Base-by-base conservation (phyloP, 2,113 vertebrate genomes). In the Sinocyclocheilus anshuiensis region DNA sequence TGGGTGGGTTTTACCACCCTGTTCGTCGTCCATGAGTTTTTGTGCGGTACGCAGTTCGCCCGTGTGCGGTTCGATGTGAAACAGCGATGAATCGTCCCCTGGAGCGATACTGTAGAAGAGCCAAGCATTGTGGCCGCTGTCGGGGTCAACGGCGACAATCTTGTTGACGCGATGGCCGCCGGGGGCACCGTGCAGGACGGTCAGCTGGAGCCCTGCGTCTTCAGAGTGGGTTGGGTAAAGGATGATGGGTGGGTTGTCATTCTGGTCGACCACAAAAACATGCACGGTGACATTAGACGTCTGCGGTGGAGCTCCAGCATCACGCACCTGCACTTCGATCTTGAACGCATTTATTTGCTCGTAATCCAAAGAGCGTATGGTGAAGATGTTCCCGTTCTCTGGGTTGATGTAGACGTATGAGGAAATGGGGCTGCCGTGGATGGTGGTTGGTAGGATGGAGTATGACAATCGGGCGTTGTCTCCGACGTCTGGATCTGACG, bases 61-160 rank as follows among this genome's bases (percentile, higher is more conserved):
- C 0, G 91, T 96, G 90, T 94, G 95, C 1, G 87, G 92, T 24
- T 95, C 96, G 69, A 97, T 94, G 33, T 92, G 95, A 83, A 98
- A 97, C 88, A 95, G 94, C 42, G 92, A 90, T 26, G 93, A 89
- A 86, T 97, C 95, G 8, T 90, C 84, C 0, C 93, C 86, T 11
- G 95, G 94, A 76, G 91, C 88, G 10, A 97, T 94, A 87, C 95
- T 95, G 88, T 97, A 97, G 80, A 95, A 96, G 83, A 97, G 90
- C 96, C 96, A 97, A 2, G 96, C 96, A 12, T 97, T 97, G 89
- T 97, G 95, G 42, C 97, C 97, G 74, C 96, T 97, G 90, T 98
- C 97, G 0, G 95, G 92, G 89, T 98, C 97, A 83, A 97, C 93
- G 4, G 94, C 96, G 24, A 97, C 96, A 11, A 98, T 89, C 91